Percentiles rank a stretch among this genome's conserved stretches.
Conservation (phyloP, 30 jellyfish, hydroid and myxozoan species). For the Chrysaora quinquecirrha region DNA sequence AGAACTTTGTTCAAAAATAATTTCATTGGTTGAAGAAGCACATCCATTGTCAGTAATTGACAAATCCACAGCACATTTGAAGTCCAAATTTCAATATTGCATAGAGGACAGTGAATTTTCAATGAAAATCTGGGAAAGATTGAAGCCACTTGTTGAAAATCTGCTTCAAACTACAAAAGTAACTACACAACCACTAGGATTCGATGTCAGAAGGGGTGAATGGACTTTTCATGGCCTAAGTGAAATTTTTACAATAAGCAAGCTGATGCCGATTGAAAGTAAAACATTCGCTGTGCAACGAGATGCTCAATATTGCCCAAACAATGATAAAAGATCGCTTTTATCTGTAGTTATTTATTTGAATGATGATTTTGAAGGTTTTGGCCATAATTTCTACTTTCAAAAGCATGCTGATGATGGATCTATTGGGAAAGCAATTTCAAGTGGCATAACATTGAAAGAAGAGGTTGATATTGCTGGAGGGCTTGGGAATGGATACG, state of each 20-base stretch:
- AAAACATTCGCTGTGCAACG: slow-evolving; percentile 28
- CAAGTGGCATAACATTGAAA: slow-evolving; percentile 29
- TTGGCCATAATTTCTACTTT: slow-evolving; percentile 48
- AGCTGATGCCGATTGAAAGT: neutral
- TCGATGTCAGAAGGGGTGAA: slow-evolving; percentile 53
- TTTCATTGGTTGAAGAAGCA: too few relatives aligned
- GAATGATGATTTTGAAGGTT: slow-evolving; percentile 66
- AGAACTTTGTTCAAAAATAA: too few relatives aligned
- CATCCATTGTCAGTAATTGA: too few relatives aligned
- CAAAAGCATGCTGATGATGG: too few relatives aligned
- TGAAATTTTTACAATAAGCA: slow-evolving; percentile 23
- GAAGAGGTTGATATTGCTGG: slow-evolving; percentile 52
- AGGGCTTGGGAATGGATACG: slow-evolving; percentile 56
- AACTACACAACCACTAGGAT: slow-evolving; percentile 66
- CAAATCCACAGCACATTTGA: too few relatives aligned
- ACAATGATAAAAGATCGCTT: slow-evolving; percentile 57
- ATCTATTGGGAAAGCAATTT: neutral
- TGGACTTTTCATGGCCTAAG: slow-evolving; percentile 46
- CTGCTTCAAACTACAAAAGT: too few relatives aligned
- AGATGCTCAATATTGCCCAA: slow-evolving; percentile 73
- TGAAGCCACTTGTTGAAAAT: too few relatives aligned
- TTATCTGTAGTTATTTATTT: slow-evolving; percentile 47
- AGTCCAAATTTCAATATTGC: too few relatives aligned
- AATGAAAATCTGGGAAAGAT: too few relatives aligned
- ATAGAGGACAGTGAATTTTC: too few relatives aligned